A percentile compares a stretch with the other conserved stretches of the same genome.
Evolutionary conservation across 2,113 vertebrate species (phyloP).

Genomic region (Semicossyphus pulcher): DNA sequence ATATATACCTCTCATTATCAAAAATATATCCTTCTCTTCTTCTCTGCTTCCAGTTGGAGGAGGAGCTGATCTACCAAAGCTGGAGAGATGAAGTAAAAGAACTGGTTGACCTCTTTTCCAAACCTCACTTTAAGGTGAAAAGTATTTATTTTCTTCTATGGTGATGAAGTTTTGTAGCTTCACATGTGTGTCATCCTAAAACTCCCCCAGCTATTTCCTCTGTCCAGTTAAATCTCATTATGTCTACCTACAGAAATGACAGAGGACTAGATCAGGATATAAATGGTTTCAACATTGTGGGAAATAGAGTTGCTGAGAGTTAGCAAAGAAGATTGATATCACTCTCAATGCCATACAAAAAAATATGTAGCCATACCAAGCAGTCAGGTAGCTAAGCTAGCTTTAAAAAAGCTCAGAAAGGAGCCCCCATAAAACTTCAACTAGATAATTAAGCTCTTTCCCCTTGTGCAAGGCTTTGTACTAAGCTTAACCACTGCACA

Average conservation of each 20-base stretch:
- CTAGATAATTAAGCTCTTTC: too few species aligned
- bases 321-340: not conserved
- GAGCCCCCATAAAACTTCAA: too few species aligned
- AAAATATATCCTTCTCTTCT: conserved; percentile 18
- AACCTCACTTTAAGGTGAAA: conserved; percentile 78
- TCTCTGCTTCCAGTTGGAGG: conserved; percentile 63
- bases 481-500: too few species aligned
- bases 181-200: not conserved
- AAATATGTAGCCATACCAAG: not conserved
- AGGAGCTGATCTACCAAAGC: conserved; percentile 52
- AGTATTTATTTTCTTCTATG: conserved; percentile 10
- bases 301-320: not conserved
- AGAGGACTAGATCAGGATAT: too few species aligned
- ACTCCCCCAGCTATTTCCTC: not conserved
- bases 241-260: too few species aligned
- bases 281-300: too few species aligned
- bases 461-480: too few species aligned
- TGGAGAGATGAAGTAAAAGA: conserved; percentile 71
- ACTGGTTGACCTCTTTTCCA: conserved; percentile 69
- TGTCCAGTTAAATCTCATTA: not conserved
- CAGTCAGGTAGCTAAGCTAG: too few species aligned
- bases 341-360: not conserved
- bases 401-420: too few species aligned
- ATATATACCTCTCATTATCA: conserved; percentile 35
- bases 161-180: conserved; percentile 1